Evolutionary conservation across 2,888 invertebrate genomes (phyloP), one percentile per base, ranked within the genome.

Genomic region (Therioaphis trifolii): DNA sequence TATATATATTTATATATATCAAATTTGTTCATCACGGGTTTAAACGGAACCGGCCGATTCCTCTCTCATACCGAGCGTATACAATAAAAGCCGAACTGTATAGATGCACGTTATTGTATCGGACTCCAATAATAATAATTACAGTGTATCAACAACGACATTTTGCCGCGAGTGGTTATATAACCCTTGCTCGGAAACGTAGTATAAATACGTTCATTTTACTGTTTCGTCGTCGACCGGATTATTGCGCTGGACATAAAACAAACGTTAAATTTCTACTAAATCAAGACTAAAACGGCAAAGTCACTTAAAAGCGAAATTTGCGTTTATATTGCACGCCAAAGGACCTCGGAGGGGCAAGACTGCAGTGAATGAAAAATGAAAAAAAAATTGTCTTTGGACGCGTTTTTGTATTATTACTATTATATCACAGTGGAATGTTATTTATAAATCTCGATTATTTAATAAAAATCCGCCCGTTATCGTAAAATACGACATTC

Each of bases 391-490:
- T 21, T 12, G 18, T 46, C 27, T 49, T 27, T 18, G 18, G 9
- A 21, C 55, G 55, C 55, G 55, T n/a, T 68, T 43, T 24, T 43
- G n/a, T n/a, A n/a, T n/a, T n/a, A n/a, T n/a, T 69, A 21, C 21
- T 21, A 52, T 52, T 4, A n/a, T 43, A 69, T 43, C 24, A 69
- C 43, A 40, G 14, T 40, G 24, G 43, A 2, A 2, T 12, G 46
- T 29, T n/a, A 46, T 49, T 49, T 49, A 72, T n/a, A 29, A 49
- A n/a, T n/a, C 72, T 72, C 14, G 5, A 72, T 72, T 49, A 52
- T 49, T 12, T 11, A 29, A n/a, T n/a, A 71, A 49, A 49, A 27
- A 71, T 27, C 71, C 24, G 27, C 72, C 49, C 49, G 14, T 72
- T 72, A 52, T n/a, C 0, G 29, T 72, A 29, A 72, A 52, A 52